Conservation (phyloP, 2,797 vertebrate genomes). For the Danio choprae region DNA sequence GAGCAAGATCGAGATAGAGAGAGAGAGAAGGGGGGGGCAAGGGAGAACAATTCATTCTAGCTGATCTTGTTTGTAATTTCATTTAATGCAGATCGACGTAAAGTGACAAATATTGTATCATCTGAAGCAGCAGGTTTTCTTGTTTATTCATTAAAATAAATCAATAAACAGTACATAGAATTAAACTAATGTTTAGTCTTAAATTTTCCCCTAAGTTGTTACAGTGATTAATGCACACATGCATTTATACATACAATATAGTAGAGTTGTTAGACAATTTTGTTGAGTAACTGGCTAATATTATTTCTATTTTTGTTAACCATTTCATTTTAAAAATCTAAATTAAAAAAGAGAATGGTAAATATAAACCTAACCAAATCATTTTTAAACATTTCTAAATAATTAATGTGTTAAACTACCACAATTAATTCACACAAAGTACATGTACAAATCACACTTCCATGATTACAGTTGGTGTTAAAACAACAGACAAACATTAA, state of each 20-base stretch:
- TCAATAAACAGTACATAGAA: no score
- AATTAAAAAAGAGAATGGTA: not conserved
- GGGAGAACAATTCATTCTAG: not conserved
- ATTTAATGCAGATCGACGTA: not conserved
- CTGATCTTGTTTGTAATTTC: not conserved
- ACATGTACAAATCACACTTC: no score
- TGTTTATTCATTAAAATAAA: not conserved
- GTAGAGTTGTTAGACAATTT: not conserved
- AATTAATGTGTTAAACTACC: not conserved
- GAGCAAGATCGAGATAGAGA: not conserved
- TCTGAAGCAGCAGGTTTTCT: not conserved
- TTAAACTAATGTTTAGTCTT: not conserved
- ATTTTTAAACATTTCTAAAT: not conserved
- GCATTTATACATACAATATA: no score
- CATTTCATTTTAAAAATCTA: not conserved
- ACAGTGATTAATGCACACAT: not conserved
- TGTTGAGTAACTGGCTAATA: not conserved
- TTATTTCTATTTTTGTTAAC: not conserved
- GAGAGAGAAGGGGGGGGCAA: not conserved
- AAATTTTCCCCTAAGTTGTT: not conserved
- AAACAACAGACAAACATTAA: not conserved
- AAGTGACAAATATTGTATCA: not conserved
- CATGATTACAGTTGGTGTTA: not conserved
- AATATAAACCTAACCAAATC: no score
- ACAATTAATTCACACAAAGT: not conserved